Percentiles rank a stretch among this genome's conserved stretches.
Evolutionary conservation across 2,888 invertebrate species (phyloP).

Genomic region (Epiblema foenella): DNA sequence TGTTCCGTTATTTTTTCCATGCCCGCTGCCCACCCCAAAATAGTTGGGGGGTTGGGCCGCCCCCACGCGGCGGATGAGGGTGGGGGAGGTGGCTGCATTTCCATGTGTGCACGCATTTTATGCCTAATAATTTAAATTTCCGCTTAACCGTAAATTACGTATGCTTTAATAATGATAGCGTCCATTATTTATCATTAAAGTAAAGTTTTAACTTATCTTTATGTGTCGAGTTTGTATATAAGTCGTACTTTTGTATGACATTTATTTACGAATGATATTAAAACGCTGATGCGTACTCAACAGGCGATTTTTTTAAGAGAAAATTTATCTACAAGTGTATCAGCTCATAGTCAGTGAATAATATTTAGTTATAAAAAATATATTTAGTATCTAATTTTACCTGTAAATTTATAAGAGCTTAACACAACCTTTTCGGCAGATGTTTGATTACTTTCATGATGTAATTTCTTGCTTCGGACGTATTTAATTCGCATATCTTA

Average conservation of each 20-base stretch:
- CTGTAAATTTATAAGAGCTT: no score
- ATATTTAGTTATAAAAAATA: no score
- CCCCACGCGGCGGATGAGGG: slow-evolving; percentile 51
- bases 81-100: slow-evolving; percentile 50
- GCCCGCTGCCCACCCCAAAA: slow-evolving; percentile 78
- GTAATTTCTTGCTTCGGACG: no score
- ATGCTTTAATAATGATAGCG: slow-evolving; percentile 72
- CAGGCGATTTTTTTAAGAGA: no score
- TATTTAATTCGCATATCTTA: no score
- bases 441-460: no score
- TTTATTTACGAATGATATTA: no score
- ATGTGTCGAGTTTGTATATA: neutral
- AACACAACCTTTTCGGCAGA: no score
- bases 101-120: slow-evolving; percentile 82
- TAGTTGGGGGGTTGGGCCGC: slow-evolving; percentile 71
- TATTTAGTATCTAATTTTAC: no score
- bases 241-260: neutral
- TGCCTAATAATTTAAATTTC: slow-evolving; percentile 83
- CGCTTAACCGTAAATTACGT: slow-evolving; percentile 56
- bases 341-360: no score
- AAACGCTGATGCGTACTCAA: neutral
- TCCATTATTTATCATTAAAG: slow-evolving; percentile 57
- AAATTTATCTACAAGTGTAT: no score
- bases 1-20: slow-evolving; percentile 79
- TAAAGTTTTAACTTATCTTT: slow-evolving; percentile 20